Base-by-base conservation (phyloP, 2,888 invertebrate genomes). In the Drosophila multiciliata region DNA sequence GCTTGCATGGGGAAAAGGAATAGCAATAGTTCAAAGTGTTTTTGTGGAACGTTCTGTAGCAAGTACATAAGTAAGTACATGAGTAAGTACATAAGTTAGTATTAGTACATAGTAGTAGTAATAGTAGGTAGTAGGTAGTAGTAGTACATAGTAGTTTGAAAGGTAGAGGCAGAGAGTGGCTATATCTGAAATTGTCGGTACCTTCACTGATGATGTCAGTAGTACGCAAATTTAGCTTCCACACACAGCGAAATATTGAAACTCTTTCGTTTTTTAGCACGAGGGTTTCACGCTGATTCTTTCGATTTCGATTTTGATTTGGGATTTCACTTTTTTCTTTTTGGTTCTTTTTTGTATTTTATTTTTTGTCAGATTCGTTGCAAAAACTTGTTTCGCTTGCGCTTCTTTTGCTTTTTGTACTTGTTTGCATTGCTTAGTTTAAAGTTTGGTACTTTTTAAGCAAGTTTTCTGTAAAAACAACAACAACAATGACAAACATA, bases 401-500 rank as follows among this genome's bases (percentile, higher is more conserved):
- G 70, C 60, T 60, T 70, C 59, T 63, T 20, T 48, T 58, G 32
- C 36, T 66, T 55, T 59, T 58, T 58, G 45, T 45, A 45, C 23
- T 70, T 64, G 42, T 23, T 64, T 67, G 45, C 23, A 4, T 75
- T 73, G 68, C 62, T 73, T 38, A 3, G 50, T 59, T 66, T 23
- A 74, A 73, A 80, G 75, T 67, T 72, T 73, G 82, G 85, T 84
- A 86, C 81, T 88, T 83, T 83, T 89, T 90, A 89, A 83, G 84
- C 87, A 90, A 89, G 86, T 87, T 87, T 89, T 91, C 92, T 92
- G 92, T 85, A 91, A 92, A 89, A 92, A 91, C 89, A 91, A 88
- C 78, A 82, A 86, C 87, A 83, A 87, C 76, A 82, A 77, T 78
- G 83, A 82, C 78, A 73, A 74, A 80, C 88, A 87, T 77, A 89